phyloP scores from a whole-genome alignment of 92 coral and sea anemone species.

The Desmophyllum pertusum region DNA sequence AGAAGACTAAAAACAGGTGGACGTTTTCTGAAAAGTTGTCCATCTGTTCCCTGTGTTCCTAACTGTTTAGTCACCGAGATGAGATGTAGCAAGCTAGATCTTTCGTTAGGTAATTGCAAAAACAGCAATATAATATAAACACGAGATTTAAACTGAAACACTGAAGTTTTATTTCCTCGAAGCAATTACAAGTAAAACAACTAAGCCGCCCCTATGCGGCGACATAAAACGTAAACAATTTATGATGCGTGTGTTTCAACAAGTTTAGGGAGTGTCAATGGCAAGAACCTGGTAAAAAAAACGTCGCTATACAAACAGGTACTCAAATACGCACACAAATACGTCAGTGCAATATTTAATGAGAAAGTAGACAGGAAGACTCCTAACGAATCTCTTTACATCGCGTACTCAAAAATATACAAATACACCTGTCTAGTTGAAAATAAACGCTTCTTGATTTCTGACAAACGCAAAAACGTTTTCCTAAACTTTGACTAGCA shows the following conservation, averaged over 20 bases:
- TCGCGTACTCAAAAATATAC: constrained; percentile 10
- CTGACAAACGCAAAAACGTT: not conserved
- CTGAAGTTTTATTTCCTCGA: not conserved
- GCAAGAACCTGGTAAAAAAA: not conserved
- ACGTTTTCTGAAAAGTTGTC: not conserved
- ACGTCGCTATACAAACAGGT: constrained; percentile 17
- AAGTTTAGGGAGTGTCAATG: constrained; percentile 13
- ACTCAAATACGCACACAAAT: constrained; percentile 30
- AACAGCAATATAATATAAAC: not conserved
- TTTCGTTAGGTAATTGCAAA: not conserved
- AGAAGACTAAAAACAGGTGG: not conserved
- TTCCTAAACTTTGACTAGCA: not conserved
- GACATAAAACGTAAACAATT: constrained; percentile 22
- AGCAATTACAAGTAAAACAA: constrained; percentile 4
- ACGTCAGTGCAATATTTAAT: constrained; percentile 10
- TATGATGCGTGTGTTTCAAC: not conserved
- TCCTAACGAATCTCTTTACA: not conserved
- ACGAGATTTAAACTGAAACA: not conserved
- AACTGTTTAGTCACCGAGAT: not conserved
- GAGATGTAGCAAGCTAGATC: too few relatives aligned
- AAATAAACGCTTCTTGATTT: constrained; percentile 7
- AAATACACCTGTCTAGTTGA: constrained; percentile 21
- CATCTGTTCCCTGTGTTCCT: not conserved
- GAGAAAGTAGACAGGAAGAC: constrained; percentile 17
- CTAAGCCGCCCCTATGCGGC: constrained; percentile 2